Evolutionary conservation across 23 tunicate genomes (phyloP), one percentile per base, ranked within the genome.

Genomic region (Halocynthia aurantium): DNA sequence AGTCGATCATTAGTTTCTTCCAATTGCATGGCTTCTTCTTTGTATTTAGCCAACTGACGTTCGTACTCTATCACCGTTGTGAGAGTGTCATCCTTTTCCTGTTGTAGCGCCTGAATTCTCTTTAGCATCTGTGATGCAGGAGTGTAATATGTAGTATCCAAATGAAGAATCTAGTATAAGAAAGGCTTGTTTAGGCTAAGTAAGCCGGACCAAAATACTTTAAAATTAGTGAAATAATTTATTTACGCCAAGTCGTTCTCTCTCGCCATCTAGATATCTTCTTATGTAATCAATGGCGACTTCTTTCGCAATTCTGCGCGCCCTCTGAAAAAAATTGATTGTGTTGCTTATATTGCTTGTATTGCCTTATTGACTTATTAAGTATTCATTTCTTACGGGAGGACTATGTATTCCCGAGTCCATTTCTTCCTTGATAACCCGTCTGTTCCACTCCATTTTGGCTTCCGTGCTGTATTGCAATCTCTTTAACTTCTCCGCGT

Each of bases 211-310:
- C 4, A 31, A 1, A 31, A 31, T 31, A 31, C 44, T 31, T 31
- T 31, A 31, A 31, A 31, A 31, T 31, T 31, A 0, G 44, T 31
- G 44, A 31, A 31, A 31, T 31, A 31, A 31, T 31, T 31, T 31
- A 31, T 31, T 84, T 76, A 90, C 96, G 52, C 76, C 79, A 7
- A 80, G 49, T 76, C 86, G 61, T 76, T 90, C 96, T 76, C 84
- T 89, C 71, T 90, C 96, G 7, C 96, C 96, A 74, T 90, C 96
- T 66, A 90, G 72, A 70, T 84, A 90, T 52, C 96, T 64, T 6
- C 96, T 73, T 61, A 90, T 90, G 67, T 84, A 90, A 70, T 90
- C 96, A 52, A 90, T 90, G 6, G 96, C 96, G 9, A 90, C 96
- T 84, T 90, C 96, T 57, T 90, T 90, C 0, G 96, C 96, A 76